phyloP scores from a whole-genome alignment of 2,888 invertebrate species.

The Gnatocerus cornutus region DNA sequence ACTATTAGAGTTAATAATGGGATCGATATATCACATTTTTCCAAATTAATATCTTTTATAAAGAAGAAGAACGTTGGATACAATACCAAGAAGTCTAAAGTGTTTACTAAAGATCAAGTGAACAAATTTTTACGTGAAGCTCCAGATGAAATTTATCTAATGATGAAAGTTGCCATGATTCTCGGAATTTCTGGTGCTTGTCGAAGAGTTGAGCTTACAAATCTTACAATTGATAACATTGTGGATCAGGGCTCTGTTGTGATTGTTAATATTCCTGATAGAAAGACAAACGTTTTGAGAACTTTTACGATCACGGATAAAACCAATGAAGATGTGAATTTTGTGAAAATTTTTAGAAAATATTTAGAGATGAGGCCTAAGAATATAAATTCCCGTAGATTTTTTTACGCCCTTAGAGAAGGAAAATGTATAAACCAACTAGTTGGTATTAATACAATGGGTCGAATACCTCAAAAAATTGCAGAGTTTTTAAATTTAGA shows the following conservation, averaged over 20 bases:
- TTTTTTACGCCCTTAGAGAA: not conserved
- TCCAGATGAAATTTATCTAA: conserved; percentile 2
- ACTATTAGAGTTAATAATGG: not conserved
- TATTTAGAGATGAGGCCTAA: not conserved
- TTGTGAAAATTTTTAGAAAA: not conserved
- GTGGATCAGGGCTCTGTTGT: not conserved
- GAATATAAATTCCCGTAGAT: not conserved
- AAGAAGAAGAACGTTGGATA: not conserved
- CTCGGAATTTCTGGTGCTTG: conserved; percentile 37
- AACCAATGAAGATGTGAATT: not conserved
- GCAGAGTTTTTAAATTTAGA: conserved; percentile 47
- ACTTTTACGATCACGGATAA: not conserved
- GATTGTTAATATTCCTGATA: not conserved
- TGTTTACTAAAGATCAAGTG: conserved; percentile 2
- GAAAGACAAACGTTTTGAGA: not conserved
- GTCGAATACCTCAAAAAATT: conserved; percentile 45
- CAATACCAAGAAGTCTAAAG: not conserved
- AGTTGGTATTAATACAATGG: conserved; percentile 52
- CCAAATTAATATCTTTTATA: not conserved
- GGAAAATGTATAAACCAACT: conserved; percentile 3
- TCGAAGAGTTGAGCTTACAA: conserved; percentile 36
- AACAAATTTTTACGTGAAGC: conserved; percentile 7
- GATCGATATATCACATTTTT: not conserved
- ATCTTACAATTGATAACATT: not conserved
- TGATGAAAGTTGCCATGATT: conserved; percentile 35